Evolutionary conservation across 2,113 vertebrate genomes (phyloP).

Genomic region (Gymnocephalus cernua): DNA sequence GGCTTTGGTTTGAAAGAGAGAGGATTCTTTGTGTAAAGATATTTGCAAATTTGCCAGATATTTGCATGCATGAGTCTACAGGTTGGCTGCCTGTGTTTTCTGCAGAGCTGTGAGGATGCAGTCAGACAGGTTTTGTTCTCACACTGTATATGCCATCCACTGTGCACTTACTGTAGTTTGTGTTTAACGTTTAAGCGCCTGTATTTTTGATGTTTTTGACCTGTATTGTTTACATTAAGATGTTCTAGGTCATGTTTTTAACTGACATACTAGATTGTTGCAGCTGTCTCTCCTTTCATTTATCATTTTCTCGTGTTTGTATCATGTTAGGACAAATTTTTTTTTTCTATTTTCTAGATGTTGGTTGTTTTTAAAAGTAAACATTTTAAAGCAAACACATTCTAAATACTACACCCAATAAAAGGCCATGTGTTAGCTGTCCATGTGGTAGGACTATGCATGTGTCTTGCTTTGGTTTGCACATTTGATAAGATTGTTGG

Average conservation of each 20-base stretch:
- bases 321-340: neutral
- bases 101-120: neutral
- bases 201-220: neutral
- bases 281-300: no score
- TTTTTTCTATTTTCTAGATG: neutral
- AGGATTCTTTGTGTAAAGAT: constrained; percentile 14
- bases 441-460: no score
- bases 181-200: neutral
- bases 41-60: constrained; percentile 33
- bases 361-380: neutral
- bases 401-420: neutral
- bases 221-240: neutral
- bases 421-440: neutral
- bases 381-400: neutral
- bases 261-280: neutral
- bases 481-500: neutral
- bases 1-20: neutral
- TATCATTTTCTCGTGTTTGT: neutral
- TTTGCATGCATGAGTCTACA: constrained; percentile 40
- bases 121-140: constrained; percentile 17
- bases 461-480: neutral
- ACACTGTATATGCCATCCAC: neutral
- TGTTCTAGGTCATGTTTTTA: neutral
- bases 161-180: neutral
- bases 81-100: constrained; percentile 4